A percentile compares a stretch with the other conserved stretches of the same genome.
Evolutionary conservation across 2,888 invertebrate species (phyloP).

Genomic region (Megaustenia siamemsis): DNA sequence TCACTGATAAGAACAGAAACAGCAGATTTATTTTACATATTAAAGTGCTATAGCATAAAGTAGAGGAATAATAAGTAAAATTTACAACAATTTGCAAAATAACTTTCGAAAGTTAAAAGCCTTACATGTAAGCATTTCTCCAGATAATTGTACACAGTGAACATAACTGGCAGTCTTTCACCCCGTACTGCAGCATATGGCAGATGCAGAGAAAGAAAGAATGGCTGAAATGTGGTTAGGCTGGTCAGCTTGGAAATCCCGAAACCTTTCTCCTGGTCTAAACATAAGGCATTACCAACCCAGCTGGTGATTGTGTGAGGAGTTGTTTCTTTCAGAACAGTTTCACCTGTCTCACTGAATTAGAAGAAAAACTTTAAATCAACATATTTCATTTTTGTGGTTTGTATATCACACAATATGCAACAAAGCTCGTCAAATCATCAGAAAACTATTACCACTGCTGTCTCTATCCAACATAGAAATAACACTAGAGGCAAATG

Average conservation of each 20-base stretch:
- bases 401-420: no score
- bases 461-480: no score
- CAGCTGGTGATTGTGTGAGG: constrained; percentile 85
- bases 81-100: neutral
- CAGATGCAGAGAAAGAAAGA: constrained; percentile 87
- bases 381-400: no score
- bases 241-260: constrained; percentile 81
- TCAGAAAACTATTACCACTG: no score
- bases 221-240: constrained; percentile 85
- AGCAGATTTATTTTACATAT: neutral
- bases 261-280: constrained; percentile 81
- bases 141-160: constrained; percentile 87
- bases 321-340: constrained; percentile 67
- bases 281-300: constrained; percentile 83
- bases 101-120: constrained; percentile 4
- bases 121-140: constrained; percentile 86
- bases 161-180: constrained; percentile 85
- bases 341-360: constrained; percentile 63
- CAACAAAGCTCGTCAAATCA: no score
- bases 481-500: no score
- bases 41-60: neutral
- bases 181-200: constrained; percentile 86
- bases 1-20: no score
- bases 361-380: neutral
- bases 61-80: neutral